Evolutionary conservation across 1,140 invertebrate genomes (phyloP), one percentile per base, ranked within the genome.

Genomic region (Scaptomyza graminum): DNA sequence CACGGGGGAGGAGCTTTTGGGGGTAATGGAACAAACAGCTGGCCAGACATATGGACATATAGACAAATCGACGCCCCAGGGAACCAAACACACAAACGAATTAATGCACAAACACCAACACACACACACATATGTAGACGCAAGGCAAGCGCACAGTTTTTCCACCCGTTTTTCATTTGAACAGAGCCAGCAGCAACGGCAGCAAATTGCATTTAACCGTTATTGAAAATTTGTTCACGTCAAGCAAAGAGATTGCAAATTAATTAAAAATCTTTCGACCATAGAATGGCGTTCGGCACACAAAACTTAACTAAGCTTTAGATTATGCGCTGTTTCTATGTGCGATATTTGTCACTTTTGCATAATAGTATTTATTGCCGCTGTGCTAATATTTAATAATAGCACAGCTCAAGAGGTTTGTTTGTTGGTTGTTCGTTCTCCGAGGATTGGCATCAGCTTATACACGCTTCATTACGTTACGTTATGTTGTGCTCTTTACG

Each of bases 181-280:
- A 2, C 18, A 22, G 18, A 22, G 18, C 18, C 18, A 22, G 18
- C 18, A 22, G 18, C 18, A 22, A 22, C 18, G 4, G 47, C 47
- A 62, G 70, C 28, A 85, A 87, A 85, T 85, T 85, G 82, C 82
- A 85, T 82, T 85, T 82, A 66, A 67, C 74, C 66, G 63, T 82
- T 87, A 85, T 85, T 78, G 78, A 76, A 78, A 87, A 88, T 69
- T 57, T 63, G 55, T 59, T 68, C 74, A 81, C 74, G 74, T 84
- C 81, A 51, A 61, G 52, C 63, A 46, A 68, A 78, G 63, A 82
- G 82, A 78, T 87, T 87, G 70, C 56, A 67, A 87, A 85, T 82
- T 85, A 87, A 85, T 88, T 87, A 70, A 75, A 87, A 87, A 43
- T 34, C 62, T 62, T 52, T 47, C 47, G 47, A 43, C 62, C 62